phyloP scores from a whole-genome alignment of 1,140 invertebrate genomes.

The Hypothenemus hampei region DNA sequence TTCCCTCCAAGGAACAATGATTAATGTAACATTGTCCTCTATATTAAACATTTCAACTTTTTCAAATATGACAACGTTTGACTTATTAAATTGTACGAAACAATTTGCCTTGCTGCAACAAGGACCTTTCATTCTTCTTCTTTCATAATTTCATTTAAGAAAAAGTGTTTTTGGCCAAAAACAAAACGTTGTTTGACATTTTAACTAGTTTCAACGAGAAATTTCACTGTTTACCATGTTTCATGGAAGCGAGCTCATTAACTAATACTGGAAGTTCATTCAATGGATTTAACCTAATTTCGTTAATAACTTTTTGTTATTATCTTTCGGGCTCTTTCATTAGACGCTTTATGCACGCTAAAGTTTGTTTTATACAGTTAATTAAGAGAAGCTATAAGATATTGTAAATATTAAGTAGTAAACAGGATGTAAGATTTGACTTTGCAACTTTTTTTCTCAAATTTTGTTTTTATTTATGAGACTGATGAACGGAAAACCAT shows the following conservation, averaged over 20 bases:
- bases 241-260: slow-evolving; percentile 18
- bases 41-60: too few species aligned
- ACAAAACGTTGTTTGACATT: slow-evolving; percentile 19
- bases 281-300: slow-evolving; percentile 23
- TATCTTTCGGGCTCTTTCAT: slow-evolving; percentile 18
- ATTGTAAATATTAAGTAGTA: not conserved
- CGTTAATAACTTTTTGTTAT: slow-evolving; percentile 23
- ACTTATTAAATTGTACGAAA: too few species aligned
- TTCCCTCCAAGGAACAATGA: too few species aligned
- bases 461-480: too few species aligned
- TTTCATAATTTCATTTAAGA: too few species aligned
- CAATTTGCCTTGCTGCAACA: too few species aligned
- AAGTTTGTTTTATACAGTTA: slow-evolving; percentile 7
- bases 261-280: slow-evolving; percentile 11
- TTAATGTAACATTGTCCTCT: too few species aligned
- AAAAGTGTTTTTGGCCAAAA: too few species aligned
- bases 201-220: slow-evolving; percentile 16
- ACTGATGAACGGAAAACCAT: too few species aligned
- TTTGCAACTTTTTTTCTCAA: too few species aligned
- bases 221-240: slow-evolving; percentile 15
- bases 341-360: slow-evolving; percentile 1
- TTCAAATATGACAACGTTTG: too few species aligned
- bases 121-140: too few species aligned
- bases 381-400: slow-evolving; percentile 7
- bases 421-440: slow-evolving; percentile 3